Evolutionary conservation across 2,888 invertebrate genomes (phyloP), one percentile per base, ranked within the genome.

Genomic region (Magallana nippona): DNA sequence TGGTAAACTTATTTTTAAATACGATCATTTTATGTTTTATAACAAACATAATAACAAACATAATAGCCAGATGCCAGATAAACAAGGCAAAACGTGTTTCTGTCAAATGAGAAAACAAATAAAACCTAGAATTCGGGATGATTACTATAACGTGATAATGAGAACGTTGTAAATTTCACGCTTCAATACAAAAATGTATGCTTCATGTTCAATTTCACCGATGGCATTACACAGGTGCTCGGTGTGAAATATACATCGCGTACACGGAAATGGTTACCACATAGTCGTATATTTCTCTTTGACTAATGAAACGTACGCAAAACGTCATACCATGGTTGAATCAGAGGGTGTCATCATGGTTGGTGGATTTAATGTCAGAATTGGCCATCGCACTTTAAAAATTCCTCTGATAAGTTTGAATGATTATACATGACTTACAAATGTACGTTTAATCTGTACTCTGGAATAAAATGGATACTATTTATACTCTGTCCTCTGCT

Each of bases 201-300:
- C 13, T 15, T 71, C 32, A 71, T 32, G 71, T 71, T 71, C 11
- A 11, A 71, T 71, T 71, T 27, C 27, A 71, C 27, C 10, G 27
- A n/a, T 22, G 27, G 27, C 13, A 13, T 19, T 11, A 22, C 15
- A 13, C 71, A 71, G 60, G 60, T 60, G 60, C 15, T 27, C 27
- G 22, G 32, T 27, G 27, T 71, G 71, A 71, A 71, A 71, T 71
- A 71, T 60, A 15, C 32, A 71, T 32, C 11, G 71, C 15, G 13
- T 71, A 71, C 32, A 71, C 22, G 71, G 71, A 71, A 71, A 32
- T 1, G 71, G 27, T 71, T 71, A 11, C 71, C 71, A 15, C 10
- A n/a, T 10, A 27, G 11, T 71, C 27, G 15, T 27, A 13, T 63
- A 22, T 63, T 63, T 22, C 63, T 27, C 63, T 32, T 27, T 63